Evolutionary conservation across 2,113 vertebrate species (phyloP).

Genomic region (Crotophaga sulcirostris): DNA sequence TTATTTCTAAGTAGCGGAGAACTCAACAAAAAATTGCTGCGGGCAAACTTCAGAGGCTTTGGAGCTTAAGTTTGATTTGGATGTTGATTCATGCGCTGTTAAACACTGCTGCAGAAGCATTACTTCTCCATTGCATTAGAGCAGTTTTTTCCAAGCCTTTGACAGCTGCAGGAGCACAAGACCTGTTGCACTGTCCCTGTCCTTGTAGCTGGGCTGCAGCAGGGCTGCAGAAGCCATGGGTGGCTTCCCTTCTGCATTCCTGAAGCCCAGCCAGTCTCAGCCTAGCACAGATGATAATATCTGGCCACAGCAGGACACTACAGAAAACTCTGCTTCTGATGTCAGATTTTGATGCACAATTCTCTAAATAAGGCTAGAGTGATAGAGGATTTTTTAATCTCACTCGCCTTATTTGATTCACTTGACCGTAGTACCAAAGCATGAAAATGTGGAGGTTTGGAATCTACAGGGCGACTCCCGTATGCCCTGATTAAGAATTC

Average conservation of each 20-base stretch:
- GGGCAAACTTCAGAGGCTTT: constrained; percentile 12
- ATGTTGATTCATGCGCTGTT: neutral
- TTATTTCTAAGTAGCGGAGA: neutral
- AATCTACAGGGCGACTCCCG: neutral
- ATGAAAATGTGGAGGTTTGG: neutral
- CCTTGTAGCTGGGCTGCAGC: neutral
- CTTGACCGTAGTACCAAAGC: neutral
- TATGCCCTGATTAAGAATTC: neutral
- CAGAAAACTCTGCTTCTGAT: neutral
- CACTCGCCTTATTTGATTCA: neutral
- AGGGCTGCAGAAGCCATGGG: neutral
- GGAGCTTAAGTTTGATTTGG: neutral
- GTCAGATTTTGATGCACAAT: neutral
- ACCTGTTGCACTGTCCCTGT: neutral
- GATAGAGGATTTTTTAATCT: neutral
- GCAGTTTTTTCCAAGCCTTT: neutral
- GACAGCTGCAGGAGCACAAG: neutral
- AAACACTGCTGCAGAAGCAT: neutral
- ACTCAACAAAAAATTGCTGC: neutral
- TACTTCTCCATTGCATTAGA: neutral
- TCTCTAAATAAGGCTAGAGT: neutral
- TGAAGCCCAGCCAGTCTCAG: neutral
- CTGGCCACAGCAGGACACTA: neutral
- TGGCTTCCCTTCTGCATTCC: neutral
- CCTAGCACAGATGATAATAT: too few relatives aligned